Percentiles rank a stretch among this genome's conserved stretches.
Evolutionary conservation across 2,113 vertebrate species (phyloP).

Genomic region (Chaenocephalus aceratus): DNA sequence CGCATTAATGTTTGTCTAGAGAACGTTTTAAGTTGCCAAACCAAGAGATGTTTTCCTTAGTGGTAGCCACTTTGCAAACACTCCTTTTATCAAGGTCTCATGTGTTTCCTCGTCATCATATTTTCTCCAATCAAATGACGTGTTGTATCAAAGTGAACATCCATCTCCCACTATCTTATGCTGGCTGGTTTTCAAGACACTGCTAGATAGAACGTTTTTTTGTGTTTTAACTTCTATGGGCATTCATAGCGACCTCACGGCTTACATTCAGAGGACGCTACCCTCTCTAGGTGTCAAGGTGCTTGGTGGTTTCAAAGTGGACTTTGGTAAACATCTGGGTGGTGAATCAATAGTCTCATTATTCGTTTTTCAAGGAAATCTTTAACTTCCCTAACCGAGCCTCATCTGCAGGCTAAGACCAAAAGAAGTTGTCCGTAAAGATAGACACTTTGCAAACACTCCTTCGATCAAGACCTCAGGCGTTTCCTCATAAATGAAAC

Average conservation of each 20-base stretch:
- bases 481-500: constrained; percentile 27
- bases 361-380: constrained; percentile 46
- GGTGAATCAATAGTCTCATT: constrained; percentile 82
- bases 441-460: no score
- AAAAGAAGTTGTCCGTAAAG: no score
- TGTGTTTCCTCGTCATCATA: constrained; percentile 15
- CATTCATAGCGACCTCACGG: constrained; percentile 30
- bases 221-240: neutral
- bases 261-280: constrained; percentile 53
- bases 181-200: neutral
- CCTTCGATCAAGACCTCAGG: neutral
- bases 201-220: neutral
- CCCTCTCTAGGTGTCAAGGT: constrained; percentile 49
- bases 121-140: constrained; percentile 29
- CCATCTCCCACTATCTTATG: constrained; percentile 1
- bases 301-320: constrained; percentile 61
- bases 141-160: neutral
- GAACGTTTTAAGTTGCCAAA: no score
- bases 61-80: neutral
- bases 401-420: no score
- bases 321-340: constrained; percentile 77
- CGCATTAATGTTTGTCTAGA: no score
- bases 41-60: no score
- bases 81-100: neutral
- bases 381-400: no score